Evolutionary conservation across 2,888 invertebrate genomes (phyloP), one percentile per base, ranked within the genome.

Genomic region (Drepanosiphum platanoidis): DNA sequence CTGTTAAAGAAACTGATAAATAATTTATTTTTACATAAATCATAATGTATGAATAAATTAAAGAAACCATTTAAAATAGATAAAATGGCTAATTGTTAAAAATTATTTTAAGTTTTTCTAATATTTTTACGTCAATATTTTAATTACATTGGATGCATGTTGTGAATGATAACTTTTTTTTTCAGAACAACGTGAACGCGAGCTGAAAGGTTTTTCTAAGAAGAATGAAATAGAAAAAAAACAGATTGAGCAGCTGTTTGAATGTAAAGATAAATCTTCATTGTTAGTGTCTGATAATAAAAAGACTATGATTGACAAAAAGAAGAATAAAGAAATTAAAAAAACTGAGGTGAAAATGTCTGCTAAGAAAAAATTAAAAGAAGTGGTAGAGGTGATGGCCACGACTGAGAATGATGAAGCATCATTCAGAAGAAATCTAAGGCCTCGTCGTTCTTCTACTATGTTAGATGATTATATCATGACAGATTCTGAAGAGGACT

Each of bases 161-260:
- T 71, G 39, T 27, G 34, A 46, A 36, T 11, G 39, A 34, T 58
- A 46, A 58, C 18, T 46, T n/a, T 70, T 71, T 34, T 46, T 86
- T 86, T 32, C 86, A 87, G 87, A 87, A 36, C 86, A 83, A 81
- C 88, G 84, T 88, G 89, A 87, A 88, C 86, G 88, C 36, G 87
- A 87, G 46, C 86, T 87, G 3, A 87, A 87, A 74, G 86, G 68
- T 75, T 82, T 82, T 42, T 82, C 71, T 3, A 82, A 71, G 7
- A 58, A 81, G 58, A 71, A 61, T 9, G 61, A 58, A 8, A 22
- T 81, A 15, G 71, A 79, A 64, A 72, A 46, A 42, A 39, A 72
- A 46, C 75, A 30, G 9, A 15, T 34, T 4, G 34, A 75, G 75
- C 34, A 68, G 42, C 30, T 71, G 39, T 74, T 36, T 64, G 46